Evolutionary conservation across 2,113 vertebrate species (phyloP).

Genomic region (Leptocoma aspasia): DNA sequence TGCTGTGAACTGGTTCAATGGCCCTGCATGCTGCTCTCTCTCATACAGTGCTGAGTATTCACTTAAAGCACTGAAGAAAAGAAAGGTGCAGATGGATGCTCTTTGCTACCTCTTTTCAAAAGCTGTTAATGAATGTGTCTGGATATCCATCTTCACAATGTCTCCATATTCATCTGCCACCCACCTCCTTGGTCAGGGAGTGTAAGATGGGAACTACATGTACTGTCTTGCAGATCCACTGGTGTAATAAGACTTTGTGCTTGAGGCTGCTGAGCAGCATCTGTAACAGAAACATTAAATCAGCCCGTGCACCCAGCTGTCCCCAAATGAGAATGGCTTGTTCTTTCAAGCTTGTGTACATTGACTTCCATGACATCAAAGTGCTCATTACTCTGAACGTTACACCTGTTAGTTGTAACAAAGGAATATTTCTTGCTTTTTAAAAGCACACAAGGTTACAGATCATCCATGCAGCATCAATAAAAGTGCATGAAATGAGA

Average conservation of each 20-base stretch:
- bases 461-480: not conserved
- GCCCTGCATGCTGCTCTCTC: not conserved
- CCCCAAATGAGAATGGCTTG: not conserved
- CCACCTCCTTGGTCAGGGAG: not conserved
- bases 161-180: not conserved
- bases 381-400: not conserved
- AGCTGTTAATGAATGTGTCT: not conserved
- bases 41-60: fast-evolving
- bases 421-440: not conserved
- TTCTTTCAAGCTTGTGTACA: not conserved
- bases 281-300: not conserved
- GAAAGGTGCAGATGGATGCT: not conserved
- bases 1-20: not conserved
- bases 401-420: not conserved
- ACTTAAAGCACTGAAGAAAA: not conserved
- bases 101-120: not conserved
- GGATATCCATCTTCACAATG: not conserved
- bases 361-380: not conserved
- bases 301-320: not conserved
- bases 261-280: not conserved
- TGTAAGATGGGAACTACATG: not conserved
- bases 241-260: not conserved
- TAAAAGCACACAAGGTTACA: not conserved
- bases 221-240: not conserved
- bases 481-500: not conserved